Conservation (phyloP, 2,113 vertebrate species). For the Dendropsophus ebraccatus region DNA sequence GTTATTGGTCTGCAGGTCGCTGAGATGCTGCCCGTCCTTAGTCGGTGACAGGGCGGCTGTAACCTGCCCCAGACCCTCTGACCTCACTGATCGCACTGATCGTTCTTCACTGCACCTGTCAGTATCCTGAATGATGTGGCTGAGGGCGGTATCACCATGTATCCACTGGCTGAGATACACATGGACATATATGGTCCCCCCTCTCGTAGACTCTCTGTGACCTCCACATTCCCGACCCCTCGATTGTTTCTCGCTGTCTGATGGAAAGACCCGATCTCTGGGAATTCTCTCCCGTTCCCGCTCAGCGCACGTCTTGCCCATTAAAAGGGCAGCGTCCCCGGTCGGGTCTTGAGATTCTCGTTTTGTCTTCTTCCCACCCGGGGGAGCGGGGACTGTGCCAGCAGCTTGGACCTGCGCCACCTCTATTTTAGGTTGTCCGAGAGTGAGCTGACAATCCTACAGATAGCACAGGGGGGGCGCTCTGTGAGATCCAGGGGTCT, state of each 20-base stretch:
- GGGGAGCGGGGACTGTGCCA: constrained; percentile 55
- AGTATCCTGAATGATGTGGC: no score
- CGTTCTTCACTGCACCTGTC: no score
- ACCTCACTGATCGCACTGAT: no score
- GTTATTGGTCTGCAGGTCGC: no score
- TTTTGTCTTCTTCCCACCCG: constrained; percentile 61
- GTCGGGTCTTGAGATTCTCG: constrained; percentile 61
- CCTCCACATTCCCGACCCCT: constrained; percentile 17
- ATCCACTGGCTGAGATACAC: no score
- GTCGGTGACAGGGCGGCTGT: no score
- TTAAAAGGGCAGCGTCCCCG: constrained; percentile 60
- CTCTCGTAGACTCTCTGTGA: background rate
- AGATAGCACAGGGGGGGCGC: no score
- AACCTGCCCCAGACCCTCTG: no score
- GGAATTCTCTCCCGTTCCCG: constrained; percentile 58
- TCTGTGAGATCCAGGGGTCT: no score
- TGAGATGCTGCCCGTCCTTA: no score
- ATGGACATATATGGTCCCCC: background rate
- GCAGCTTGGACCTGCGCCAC: constrained; percentile 57
- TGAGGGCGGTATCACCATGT: no score
- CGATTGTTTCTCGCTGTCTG: background rate
- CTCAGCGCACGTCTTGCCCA: background rate
- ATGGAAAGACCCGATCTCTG: constrained; percentile 62
- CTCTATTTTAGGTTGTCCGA: background rate
- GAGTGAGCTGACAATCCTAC: constrained; percentile 53